Conservation (phyloP, 2,797 vertebrate species). For the Manis javanica region DNA sequence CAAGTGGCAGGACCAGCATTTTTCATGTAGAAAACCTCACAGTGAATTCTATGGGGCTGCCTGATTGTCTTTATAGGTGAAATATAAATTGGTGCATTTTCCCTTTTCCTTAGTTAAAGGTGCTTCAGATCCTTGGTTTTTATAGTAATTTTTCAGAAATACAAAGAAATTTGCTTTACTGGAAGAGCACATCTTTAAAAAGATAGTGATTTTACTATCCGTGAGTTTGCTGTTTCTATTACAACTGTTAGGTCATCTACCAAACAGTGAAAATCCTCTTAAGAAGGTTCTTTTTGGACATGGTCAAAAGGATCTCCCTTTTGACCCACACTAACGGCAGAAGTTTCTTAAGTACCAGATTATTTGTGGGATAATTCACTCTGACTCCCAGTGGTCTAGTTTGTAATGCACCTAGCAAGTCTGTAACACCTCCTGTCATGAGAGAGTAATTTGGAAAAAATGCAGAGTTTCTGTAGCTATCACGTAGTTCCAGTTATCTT, state of each 20-base stretch:
- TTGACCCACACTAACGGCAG: neutral
- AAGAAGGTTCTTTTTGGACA: neutral
- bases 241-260: neutral
- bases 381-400: neutral
- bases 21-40: neutral
- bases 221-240: neutral
- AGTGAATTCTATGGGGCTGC: neutral
- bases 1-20: neutral
- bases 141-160: conserved; percentile 29
- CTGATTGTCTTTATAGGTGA: neutral
- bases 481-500: neutral
- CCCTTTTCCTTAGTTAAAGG: neutral
- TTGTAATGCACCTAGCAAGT: neutral
- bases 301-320: neutral
- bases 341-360: neutral
- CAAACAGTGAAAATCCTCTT: neutral
- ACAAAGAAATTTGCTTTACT: neutral
- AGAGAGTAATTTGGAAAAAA: neutral
- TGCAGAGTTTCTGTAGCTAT: neutral
- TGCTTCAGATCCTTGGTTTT: neutral
- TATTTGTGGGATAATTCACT: neutral
- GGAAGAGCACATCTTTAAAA: neutral
- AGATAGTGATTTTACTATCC: neutral
- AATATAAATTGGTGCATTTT: neutral
- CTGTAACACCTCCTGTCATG: neutral